Percentiles rank a stretch among this genome's conserved stretches.
phyloP scores from a whole-genome alignment of 2,797 vertebrate genomes.

The Syndactyla subalaris region DNA sequence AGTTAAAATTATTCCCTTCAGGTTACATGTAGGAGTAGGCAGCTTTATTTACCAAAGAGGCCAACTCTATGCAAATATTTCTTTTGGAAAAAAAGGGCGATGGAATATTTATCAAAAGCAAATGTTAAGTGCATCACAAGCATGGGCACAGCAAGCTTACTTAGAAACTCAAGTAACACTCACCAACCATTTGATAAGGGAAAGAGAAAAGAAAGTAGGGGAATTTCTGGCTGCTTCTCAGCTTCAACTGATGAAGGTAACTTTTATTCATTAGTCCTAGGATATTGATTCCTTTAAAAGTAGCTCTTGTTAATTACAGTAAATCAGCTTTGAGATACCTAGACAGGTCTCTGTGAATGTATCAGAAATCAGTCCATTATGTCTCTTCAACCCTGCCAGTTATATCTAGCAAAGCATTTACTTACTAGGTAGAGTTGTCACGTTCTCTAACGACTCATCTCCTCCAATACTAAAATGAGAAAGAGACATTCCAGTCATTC shows the following conservation, averaged over 20 bases:
- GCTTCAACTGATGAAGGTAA: neutral
- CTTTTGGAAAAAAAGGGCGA: neutral
- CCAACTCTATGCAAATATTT: neutral
- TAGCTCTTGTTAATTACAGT: neutral
- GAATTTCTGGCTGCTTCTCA: neutral
- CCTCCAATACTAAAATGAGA: conserved; percentile 87
- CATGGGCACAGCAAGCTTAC: neutral
- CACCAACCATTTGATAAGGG: neutral
- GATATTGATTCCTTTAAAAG: neutral
- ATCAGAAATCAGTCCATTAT: neutral
- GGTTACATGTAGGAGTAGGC: neutral
- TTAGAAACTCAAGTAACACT: neutral
- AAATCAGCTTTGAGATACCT: neutral
- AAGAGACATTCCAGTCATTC: neutral
- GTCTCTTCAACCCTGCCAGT: neutral
- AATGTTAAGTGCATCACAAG: neutral
- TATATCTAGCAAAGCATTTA: conserved; percentile 15
- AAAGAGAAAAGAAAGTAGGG: neutral
- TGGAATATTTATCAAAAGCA: neutral
- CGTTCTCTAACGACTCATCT: conserved; percentile 77
- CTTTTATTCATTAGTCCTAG: neutral
- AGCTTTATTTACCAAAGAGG: neutral
- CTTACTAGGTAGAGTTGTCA: conserved; percentile 95
- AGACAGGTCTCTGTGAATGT: neutral
- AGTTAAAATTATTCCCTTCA: neutral